Conservation (phyloP, 2,113 vertebrate genomes). For the Aptenodytes patagonicus region DNA sequence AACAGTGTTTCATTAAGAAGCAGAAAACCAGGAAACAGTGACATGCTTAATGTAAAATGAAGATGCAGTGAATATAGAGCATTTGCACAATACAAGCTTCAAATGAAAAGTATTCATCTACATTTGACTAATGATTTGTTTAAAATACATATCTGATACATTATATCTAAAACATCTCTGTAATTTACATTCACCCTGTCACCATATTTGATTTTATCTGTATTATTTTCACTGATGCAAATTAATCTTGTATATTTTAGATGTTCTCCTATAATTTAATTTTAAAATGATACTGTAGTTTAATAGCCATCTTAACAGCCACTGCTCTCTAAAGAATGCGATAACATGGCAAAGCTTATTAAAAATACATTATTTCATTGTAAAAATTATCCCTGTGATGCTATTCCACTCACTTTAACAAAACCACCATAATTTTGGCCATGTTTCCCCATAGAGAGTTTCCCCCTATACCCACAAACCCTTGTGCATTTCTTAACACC, state of each 20-base stretch:
- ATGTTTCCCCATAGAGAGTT: neutral
- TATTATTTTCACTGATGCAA: neutral
- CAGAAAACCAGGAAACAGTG: neutral
- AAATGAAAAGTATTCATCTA: neutral
- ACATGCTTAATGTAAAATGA: neutral
- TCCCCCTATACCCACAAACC: neutral
- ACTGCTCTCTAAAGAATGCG: neutral
- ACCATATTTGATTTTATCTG: neutral
- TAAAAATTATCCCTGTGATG: neutral
- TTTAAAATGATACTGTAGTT: neutral
- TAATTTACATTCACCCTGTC: neutral
- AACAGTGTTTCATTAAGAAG: slow-evolving; percentile 34
- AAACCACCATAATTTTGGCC: neutral
- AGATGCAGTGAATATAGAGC: neutral
- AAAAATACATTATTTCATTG: neutral
- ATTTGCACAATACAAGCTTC: neutral
- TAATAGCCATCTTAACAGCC: neutral
- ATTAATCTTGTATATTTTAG: neutral
- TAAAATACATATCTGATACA: neutral
- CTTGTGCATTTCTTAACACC: neutral
- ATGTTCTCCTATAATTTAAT: neutral
- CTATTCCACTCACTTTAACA: neutral
- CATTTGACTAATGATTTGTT: neutral
- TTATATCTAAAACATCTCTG: neutral
- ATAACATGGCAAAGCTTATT: neutral